A percentile compares a stretch with the other conserved stretches of the same genome.
Evolutionary conservation across 2,113 vertebrate genomes (phyloP).

Genomic region (Xenopus tropicalis): DNA sequence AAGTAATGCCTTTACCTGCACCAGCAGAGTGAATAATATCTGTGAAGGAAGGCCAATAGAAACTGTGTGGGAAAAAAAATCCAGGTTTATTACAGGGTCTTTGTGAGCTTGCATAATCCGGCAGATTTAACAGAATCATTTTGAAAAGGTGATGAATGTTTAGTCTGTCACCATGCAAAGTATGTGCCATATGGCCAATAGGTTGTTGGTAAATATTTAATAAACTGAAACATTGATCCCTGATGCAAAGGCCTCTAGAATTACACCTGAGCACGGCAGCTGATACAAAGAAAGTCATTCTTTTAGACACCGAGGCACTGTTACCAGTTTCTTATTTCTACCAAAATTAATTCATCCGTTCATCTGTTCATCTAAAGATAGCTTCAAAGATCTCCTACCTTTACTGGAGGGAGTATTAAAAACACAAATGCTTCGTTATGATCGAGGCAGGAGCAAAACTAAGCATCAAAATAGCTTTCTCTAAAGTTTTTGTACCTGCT

Average conservation of each 20-base stretch:
- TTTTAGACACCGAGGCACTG: conserved; percentile 53
- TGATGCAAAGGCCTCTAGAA: conserved; percentile 52
- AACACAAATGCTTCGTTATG: too few relatives aligned
- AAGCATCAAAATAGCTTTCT: too few relatives aligned
- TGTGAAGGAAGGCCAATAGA: conserved; percentile 47
- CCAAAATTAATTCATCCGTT: too few relatives aligned
- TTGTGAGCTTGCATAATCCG: conserved; percentile 52
- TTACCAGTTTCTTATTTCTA: conserved; percentile 53
- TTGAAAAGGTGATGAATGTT: conserved; percentile 72
- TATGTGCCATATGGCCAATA: conserved; percentile 71
- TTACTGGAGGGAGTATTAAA: too few relatives aligned
- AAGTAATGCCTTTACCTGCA: too few relatives aligned
- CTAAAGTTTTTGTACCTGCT: too few relatives aligned
- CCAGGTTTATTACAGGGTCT: conserved; percentile 44
- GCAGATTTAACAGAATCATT: conserved; percentile 59
- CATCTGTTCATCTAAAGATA: too few relatives aligned
- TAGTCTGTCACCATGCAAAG: conserved; percentile 64
- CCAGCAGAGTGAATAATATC: too few relatives aligned
- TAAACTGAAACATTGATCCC: conserved; percentile 69
- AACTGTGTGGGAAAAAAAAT: conserved; percentile 52
- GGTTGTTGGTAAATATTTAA: conserved; percentile 82
- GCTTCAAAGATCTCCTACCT: too few relatives aligned
- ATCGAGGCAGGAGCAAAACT: too few relatives aligned
- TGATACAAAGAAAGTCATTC: conserved; percentile 51
- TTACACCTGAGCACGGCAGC: conserved; percentile 62